A percentile compares a stretch with the other conserved stretches of the same genome.
phyloP scores from a whole-genome alignment of 2,113 vertebrate genomes.

The Trochalopteron elliotii region DNA sequence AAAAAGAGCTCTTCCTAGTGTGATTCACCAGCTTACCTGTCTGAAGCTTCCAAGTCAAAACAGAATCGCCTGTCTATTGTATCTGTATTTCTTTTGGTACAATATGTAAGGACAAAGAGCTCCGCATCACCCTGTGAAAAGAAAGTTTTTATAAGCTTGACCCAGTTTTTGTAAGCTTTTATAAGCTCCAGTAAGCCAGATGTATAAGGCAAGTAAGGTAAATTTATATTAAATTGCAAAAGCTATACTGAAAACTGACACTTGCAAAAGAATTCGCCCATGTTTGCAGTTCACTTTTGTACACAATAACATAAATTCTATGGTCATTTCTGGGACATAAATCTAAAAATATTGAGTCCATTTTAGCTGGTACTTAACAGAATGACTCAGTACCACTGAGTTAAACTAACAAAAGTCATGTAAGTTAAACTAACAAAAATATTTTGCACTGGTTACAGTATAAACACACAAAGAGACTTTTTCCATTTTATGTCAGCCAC shows the following conservation, averaged over 20 bases:
- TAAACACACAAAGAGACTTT: neutral
- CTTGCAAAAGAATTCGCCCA: neutral
- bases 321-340: neutral
- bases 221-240: neutral
- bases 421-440: neutral
- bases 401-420: neutral
- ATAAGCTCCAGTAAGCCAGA: neutral
- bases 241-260: neutral
- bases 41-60: conserved; percentile 91
- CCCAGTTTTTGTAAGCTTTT: neutral
- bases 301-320: neutral
- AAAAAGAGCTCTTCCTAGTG: neutral
- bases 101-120: conserved; percentile 85
- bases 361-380: neutral
- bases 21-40: conserved; percentile 79
- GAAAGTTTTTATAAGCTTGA: conserved; percentile 1
- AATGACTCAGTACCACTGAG: neutral
- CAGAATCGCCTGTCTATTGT: conserved; percentile 92
- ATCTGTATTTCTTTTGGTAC: conserved; percentile 86
- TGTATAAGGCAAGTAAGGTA: neutral
- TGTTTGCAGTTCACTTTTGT: neutral
- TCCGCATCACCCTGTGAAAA: conserved; percentile 88
- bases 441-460: neutral
- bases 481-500: neutral
- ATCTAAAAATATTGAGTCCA: neutral